Evolutionary conservation across 2,797 vertebrate species (phyloP).

Genomic region (Amblyraja radiata): DNA sequence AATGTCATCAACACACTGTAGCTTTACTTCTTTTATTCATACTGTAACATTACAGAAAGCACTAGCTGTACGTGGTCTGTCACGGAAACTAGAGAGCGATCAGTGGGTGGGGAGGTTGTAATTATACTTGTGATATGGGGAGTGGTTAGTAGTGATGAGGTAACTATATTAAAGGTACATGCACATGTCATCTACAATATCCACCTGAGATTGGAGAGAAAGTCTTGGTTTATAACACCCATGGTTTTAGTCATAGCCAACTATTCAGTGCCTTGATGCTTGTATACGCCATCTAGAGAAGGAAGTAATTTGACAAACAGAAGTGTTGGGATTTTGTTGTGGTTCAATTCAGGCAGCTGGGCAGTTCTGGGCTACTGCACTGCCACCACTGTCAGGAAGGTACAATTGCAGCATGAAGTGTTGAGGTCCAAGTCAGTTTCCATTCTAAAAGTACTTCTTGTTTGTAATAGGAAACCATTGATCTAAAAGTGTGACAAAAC

Average conservation of each 20-base stretch:
- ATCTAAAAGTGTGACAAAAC: neutral
- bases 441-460: neutral
- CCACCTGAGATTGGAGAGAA: too few relatives aligned
- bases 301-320: neutral
- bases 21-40: too few relatives aligned
- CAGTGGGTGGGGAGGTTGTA: too few relatives aligned
- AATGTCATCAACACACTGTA: too few relatives aligned
- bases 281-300: neutral
- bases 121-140: too few relatives aligned
- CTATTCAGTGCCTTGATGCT: neutral
- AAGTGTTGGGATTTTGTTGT: neutral
- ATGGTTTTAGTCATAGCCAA: neutral
- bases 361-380: neutral
- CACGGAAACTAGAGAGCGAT: too few relatives aligned
- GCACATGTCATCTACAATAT: too few relatives aligned
- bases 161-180: too few relatives aligned
- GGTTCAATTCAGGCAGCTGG: neutral
- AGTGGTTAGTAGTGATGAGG: too few relatives aligned
- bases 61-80: too few relatives aligned
- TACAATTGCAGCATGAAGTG: constrained; percentile 1
- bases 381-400: neutral
- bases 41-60: too few relatives aligned
- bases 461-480: neutral
- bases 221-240: too few relatives aligned
- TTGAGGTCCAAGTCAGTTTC: neutral